Conservation (phyloP, 23 tunicate genomes). For the Clavelina lepadiformis region DNA sequence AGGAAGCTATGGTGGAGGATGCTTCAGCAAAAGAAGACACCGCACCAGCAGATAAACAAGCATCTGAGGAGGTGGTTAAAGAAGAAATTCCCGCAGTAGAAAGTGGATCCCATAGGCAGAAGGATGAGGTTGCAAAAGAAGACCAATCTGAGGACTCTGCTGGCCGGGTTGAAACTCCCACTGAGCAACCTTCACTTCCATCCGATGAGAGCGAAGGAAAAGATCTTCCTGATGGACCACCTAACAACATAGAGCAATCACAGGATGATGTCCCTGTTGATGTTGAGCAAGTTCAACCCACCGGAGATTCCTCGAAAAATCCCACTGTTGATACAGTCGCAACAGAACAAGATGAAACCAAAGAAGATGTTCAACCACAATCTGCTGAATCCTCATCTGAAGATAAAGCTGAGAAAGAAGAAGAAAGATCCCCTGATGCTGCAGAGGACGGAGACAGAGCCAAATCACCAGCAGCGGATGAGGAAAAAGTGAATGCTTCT, state of each 20-base stretch:
- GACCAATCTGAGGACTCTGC: conserved; percentile 1
- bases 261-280: neutral
- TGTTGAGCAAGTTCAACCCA: neutral
- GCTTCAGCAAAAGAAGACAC: conserved; percentile 4
- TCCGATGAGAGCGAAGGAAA: too few relatives aligned
- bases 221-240: too few relatives aligned
- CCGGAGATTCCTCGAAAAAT: neutral
- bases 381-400: conserved; percentile 4
- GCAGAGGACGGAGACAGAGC: conserved; percentile 1
- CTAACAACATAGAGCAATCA: neutral
- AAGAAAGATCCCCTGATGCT: conserved; percentile 1
- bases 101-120: neutral
- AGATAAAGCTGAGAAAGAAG: conserved; percentile 3
- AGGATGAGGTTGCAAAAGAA: neutral
- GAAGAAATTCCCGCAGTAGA: neutral
- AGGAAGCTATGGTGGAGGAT: neutral
- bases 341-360: neutral
- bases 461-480: neutral
- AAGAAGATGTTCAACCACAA: neutral
- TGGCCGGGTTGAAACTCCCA: neutral
- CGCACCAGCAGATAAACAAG: conserved; percentile 3
- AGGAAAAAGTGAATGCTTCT: conserved; percentile 1
- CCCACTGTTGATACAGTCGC: neutral
- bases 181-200: too few relatives aligned
- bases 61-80: neutral